phyloP scores from a whole-genome alignment of 2,797 vertebrate genomes.

The Luscinia megarhynchos region DNA sequence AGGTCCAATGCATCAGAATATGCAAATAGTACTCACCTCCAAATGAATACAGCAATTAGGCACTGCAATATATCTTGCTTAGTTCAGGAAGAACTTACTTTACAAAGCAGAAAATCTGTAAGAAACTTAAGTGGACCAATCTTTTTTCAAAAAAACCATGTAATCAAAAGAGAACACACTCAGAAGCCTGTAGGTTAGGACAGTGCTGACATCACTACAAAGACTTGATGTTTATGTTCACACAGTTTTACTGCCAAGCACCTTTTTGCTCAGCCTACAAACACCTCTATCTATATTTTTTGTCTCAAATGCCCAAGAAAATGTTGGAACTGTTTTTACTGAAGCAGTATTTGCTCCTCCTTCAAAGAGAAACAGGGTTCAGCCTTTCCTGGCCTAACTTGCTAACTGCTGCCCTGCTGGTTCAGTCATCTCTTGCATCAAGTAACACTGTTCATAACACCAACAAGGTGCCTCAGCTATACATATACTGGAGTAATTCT shows the following conservation, averaged over 20 bases:
- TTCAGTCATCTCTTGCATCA: background rate
- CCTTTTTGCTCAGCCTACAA: background rate
- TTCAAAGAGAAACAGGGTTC: background rate
- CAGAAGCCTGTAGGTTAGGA: background rate
- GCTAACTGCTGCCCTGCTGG: constrained; percentile 2
- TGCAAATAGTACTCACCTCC: background rate
- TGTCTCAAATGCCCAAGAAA: background rate
- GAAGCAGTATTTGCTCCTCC: background rate
- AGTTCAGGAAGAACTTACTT: background rate
- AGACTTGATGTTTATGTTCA: background rate
- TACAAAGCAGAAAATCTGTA: background rate
- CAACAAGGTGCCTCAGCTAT: background rate
- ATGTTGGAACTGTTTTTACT: background rate
- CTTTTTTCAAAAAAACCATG: background rate
- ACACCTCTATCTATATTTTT: background rate
- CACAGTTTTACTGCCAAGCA: background rate
- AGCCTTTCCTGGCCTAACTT: background rate
- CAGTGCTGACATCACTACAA: background rate
- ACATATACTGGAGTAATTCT: background rate
- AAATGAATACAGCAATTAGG: background rate
- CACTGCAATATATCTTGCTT: background rate
- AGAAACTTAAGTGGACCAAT: background rate
- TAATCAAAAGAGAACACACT: background rate
- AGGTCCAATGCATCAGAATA: background rate
- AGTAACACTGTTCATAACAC: background rate